Evolutionary conservation across 1,140 invertebrate species (phyloP).

Genomic region (Leptinotarsa defecta): DNA sequence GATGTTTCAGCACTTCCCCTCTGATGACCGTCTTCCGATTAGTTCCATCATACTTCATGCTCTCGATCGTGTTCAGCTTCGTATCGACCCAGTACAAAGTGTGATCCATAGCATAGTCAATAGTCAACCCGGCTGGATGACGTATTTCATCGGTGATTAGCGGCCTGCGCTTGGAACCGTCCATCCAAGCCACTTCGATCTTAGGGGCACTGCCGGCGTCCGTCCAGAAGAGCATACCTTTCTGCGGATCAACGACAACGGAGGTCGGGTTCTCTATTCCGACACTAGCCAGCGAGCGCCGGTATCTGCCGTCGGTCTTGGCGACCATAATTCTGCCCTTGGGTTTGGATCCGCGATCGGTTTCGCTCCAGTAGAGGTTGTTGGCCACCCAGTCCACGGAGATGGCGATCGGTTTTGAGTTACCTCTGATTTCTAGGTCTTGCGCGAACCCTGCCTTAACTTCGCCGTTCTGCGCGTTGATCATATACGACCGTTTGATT

Average conservation of each 20-base stretch:
- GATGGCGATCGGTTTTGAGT: slow-evolving; percentile 80
- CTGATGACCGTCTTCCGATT: slow-evolving; percentile 75
- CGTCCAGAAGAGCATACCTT: slow-evolving; percentile 87
- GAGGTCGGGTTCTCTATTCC: slow-evolving; percentile 83
- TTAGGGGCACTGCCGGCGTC: slow-evolving; percentile 83
- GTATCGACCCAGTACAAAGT: slow-evolving; percentile 94
- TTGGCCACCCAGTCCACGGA: slow-evolving; percentile 91
- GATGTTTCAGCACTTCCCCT: slow-evolving; percentile 76
- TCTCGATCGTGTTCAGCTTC: slow-evolving; percentile 92
- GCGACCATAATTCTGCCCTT: slow-evolving; percentile 83
- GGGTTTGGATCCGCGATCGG: slow-evolving; percentile 73
- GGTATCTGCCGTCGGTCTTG: slow-evolving; percentile 87
- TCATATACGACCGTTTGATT: slow-evolving; percentile 90
- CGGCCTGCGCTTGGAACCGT: slow-evolving; percentile 82
- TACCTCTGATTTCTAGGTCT: slow-evolving; percentile 81
- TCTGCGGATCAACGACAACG: slow-evolving; percentile 84
- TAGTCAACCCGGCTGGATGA: slow-evolving; percentile 83
- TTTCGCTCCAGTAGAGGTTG: slow-evolving; percentile 94
- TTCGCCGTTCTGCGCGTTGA: slow-evolving; percentile 74
- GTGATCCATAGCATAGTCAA: slow-evolving; percentile 90
- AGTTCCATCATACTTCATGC: slow-evolving; percentile 80
- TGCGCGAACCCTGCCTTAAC: slow-evolving; percentile 86
- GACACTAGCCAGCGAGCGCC: slow-evolving; percentile 72
- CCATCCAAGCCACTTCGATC: slow-evolving; percentile 94
- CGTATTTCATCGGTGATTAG: slow-evolving; percentile 78